These are phyloP conservation scores for Macrobrachium nipponense DNA, from an alignment of 1,140 invertebrate genomes.

Conservation along the genomic window DNA sequence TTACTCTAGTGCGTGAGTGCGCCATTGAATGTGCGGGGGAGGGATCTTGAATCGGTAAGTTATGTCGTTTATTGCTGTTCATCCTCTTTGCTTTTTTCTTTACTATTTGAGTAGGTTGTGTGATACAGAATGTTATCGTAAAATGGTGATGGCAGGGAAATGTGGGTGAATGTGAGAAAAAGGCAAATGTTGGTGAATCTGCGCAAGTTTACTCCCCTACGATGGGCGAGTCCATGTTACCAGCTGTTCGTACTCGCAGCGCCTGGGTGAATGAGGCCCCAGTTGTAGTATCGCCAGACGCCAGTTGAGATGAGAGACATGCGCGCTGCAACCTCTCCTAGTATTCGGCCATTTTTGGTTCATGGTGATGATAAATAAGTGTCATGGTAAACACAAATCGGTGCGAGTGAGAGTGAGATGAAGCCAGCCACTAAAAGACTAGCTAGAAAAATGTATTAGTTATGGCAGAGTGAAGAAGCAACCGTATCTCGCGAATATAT, in stretches of 20 bases:
- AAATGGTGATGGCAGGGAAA: background rate
- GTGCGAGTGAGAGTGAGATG: constrained; percentile 56
- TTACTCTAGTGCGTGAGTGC: constrained; percentile 59
- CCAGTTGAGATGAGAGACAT: constrained; percentile 59
- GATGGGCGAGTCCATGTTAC: constrained; percentile 61
- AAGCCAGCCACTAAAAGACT: constrained; percentile 32
- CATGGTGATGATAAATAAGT: constrained; percentile 61
- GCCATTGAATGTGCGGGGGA: constrained; percentile 58
- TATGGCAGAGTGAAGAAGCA: constrained; percentile 53
- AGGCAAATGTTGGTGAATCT: background rate
- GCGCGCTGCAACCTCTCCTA: constrained; percentile 52
- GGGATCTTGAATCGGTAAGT: constrained; percentile 1
- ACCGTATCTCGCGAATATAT: constrained; percentile 26
- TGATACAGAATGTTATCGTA: background rate
- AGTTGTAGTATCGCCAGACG: constrained; percentile 63
- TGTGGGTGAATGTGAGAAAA: background rate
- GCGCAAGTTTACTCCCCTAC: constrained; percentile 52
- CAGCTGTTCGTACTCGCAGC: constrained; percentile 64
- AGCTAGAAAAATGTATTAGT: constrained; percentile 48
- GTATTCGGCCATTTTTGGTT: constrained; percentile 64
- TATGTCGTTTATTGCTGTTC: constrained; percentile 1
- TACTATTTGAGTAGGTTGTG: background rate
- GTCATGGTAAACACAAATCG: constrained; percentile 59
- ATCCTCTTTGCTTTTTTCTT: too few species aligned
- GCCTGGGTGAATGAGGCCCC: constrained; percentile 62